These are phyloP conservation scores for Acleris holmiana DNA, from an alignment of 2,888 invertebrate species.

Conservation along the genomic window DNA sequence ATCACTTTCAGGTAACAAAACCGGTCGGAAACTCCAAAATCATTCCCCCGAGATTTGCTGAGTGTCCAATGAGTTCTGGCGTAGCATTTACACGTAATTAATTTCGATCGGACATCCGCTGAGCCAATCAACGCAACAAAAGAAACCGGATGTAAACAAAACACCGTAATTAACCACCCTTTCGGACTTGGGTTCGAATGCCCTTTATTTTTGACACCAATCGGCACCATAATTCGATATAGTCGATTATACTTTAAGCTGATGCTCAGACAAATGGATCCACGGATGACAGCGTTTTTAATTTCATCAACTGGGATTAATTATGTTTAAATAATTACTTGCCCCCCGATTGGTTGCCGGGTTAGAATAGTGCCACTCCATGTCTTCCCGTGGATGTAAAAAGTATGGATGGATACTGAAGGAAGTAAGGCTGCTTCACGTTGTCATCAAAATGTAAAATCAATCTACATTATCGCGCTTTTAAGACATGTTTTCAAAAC, in stretches of 20 bases:
- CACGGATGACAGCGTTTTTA: conserved; percentile 20
- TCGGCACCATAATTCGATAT: conserved; percentile 42
- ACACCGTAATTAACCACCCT: conserved; percentile 25
- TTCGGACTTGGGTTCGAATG: conserved; percentile 20
- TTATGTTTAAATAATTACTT: conserved; percentile 11
- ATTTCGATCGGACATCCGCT: conserved; percentile 4
- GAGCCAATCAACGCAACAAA: conserved; percentile 25
- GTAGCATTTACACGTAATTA: neutral
- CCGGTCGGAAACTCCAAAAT: no score
- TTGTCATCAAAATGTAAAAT: no score
- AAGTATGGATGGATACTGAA: no score
- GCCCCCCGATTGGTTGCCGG: no score
- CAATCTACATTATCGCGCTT: no score
- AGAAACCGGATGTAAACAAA: conserved; percentile 23
- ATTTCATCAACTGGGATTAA: conserved; percentile 25
- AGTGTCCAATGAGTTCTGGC: no score
- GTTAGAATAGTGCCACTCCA: no score
- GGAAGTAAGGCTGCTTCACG: no score
- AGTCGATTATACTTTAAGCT: conserved; percentile 40
- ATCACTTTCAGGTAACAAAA: no score
- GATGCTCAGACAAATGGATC: conserved; percentile 26
- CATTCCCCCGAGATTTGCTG: no score
- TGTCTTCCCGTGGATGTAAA: no score
- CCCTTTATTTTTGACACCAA: conserved; percentile 45
- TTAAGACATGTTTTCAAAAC: no score